These are phyloP conservation scores for Phaethornis superciliosus DNA, from an alignment of 2,113 vertebrate species.

Conservation along the genomic window DNA sequence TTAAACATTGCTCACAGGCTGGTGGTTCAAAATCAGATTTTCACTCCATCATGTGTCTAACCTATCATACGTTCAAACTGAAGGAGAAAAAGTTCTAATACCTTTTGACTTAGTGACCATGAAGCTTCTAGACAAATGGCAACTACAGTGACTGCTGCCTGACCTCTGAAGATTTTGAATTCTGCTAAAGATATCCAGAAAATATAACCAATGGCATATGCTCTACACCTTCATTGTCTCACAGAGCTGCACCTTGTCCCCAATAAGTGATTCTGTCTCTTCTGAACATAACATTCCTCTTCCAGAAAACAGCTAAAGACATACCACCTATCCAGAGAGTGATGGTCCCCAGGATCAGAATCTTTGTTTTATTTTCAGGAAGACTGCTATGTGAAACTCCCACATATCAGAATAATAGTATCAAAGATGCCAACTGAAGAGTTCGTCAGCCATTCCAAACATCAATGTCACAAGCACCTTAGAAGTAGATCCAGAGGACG, in stretches of 20 bases:
- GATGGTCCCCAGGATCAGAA: neutral
- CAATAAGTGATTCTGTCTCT: no score
- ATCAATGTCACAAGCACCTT: neutral
- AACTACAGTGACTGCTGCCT: neutral
- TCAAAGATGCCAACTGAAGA: neutral
- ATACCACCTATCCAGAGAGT: neutral
- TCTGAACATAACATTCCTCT: neutral
- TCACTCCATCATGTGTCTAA: neutral
- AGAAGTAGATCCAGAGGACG: neutral
- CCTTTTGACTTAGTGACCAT: neutral
- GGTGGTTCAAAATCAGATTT: neutral
- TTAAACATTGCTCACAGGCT: slow-evolving; percentile 36
- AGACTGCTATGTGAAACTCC: neutral
- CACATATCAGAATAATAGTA: neutral
- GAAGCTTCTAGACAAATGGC: neutral
- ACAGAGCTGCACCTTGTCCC: no score
- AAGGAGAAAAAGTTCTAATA: neutral
- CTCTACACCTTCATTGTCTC: no score
- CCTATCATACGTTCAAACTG: neutral
- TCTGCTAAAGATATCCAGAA: neutral
- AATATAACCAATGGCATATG: neutral
- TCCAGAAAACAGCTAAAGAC: neutral
- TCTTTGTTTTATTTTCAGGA: neutral
- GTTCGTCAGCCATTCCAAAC: neutral
- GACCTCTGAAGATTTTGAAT: neutral